Conservation (phyloP, 2,113 vertebrate species). For the Gnathonemus longibarbis region DNA sequence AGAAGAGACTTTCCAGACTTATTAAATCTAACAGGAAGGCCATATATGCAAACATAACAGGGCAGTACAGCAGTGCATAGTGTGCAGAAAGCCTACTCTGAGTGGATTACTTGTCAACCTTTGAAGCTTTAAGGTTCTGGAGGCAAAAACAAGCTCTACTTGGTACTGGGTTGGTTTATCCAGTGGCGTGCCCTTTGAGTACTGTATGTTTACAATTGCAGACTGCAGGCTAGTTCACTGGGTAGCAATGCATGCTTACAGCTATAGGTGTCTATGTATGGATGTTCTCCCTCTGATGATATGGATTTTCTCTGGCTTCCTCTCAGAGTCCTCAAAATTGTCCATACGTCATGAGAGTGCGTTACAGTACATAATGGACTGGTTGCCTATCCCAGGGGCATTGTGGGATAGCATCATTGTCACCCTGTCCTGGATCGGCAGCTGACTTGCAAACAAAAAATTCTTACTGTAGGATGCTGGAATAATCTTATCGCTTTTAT, state of each 20-base stretch:
- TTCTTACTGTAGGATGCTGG: not conserved
- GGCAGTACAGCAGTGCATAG: not conserved
- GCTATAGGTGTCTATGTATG: not conserved
- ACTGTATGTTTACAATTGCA: not conserved
- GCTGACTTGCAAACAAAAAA: not conserved
- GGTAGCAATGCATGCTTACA: not conserved
- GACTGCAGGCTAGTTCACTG: not conserved
- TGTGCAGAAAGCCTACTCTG: not conserved
- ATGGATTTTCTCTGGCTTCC: not conserved
- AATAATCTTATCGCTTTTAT: not conserved
- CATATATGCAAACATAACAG: not conserved
- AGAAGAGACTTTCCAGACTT: not conserved
- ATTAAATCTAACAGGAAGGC: not conserved
- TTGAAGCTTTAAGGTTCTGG: not conserved
- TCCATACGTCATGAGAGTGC: not conserved
- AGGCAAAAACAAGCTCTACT: not conserved
- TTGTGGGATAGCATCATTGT: not conserved
- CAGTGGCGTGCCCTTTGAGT: not conserved
- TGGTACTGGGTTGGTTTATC: not conserved
- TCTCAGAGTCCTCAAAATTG: not conserved
- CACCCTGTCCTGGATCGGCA: not conserved
- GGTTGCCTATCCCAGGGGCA: not conserved
- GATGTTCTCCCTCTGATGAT: not conserved
- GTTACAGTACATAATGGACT: not conserved
- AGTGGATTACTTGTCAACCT: not conserved